A percentile compares a stretch with the other conserved stretches of the same genome.
Evolutionary conservation across 1,140 invertebrate species (phyloP).

Genomic region (Vanessa atalanta): DNA sequence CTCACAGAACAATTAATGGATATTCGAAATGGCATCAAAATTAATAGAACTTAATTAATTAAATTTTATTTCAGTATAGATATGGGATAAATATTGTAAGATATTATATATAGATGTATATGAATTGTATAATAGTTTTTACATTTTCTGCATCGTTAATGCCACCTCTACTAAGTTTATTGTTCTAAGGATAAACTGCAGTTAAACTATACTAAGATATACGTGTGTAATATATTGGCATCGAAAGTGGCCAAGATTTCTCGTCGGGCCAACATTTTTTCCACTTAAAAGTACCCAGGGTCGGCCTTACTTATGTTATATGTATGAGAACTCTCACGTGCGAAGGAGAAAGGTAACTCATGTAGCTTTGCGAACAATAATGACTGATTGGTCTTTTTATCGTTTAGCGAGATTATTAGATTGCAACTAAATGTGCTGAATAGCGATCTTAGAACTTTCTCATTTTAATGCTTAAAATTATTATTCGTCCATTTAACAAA

Average conservation of each 20-base stretch:
- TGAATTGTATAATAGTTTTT: no score
- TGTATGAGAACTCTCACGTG: constrained; percentile 36
- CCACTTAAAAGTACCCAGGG: constrained; percentile 29
- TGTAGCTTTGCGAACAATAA: constrained; percentile 29
- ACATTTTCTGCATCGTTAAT: not conserved
- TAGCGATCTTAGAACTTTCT: not conserved
- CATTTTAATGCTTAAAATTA: not conserved
- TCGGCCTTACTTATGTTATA: constrained; percentile 33
- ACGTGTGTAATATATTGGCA: constrained; percentile 25
- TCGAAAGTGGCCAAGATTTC: constrained; percentile 51
- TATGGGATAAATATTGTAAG: no score
- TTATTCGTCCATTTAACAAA: not conserved
- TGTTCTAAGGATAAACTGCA: constrained; percentile 1
- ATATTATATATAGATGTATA: no score
- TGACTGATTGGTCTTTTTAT: constrained; percentile 27
- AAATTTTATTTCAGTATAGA: no score
- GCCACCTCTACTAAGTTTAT: not conserved
- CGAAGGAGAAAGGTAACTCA: constrained; percentile 36
- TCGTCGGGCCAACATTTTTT: constrained; percentile 41
- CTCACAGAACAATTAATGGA: not conserved
- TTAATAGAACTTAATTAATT: no score
- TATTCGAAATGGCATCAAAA: not conserved
- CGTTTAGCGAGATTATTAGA: constrained; percentile 7
- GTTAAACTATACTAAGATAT: constrained; percentile 15
- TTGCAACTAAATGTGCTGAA: constrained; percentile 7